Evolutionary conservation across 2,888 invertebrate genomes (phyloP), one percentile per base, ranked within the genome.

Genomic region (Seira musarum): DNA sequence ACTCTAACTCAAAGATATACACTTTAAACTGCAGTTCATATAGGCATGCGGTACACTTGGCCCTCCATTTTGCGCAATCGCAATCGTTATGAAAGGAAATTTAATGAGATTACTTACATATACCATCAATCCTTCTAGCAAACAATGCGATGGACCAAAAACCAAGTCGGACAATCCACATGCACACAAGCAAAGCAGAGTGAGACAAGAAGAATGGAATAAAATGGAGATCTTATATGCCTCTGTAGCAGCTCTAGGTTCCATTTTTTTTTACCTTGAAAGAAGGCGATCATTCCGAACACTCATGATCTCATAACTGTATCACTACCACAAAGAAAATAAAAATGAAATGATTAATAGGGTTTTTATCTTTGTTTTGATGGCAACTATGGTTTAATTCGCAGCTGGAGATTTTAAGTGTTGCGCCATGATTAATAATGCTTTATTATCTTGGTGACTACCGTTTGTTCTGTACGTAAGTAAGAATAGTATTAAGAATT

Each of bases 321-420:
- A 53, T 13, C 40, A 40, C n/a, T 53, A 17, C 15, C 15, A 53
- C 53, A 53, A 3, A 53, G 15, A 53, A 53, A 15, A 30, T 2
- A 30, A 8, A 13, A 53, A 53, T n/a, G 53, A 53, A 81, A 74
- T 81, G 81, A 81, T 81, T 81, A 81, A 81, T 81, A 78, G 78
- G 73, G 73, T 72, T 81, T 81, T 78, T 78, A 77, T 68, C 73
- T 78, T 70, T 69, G 74, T 81, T 78, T 74, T 78, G 78, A 73
- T 81, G 70, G 73, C 78, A 65, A 61, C 66, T 67, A 46, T 46
- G 78, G 78, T 78, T 78, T 78, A 78, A 78, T 60, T 78, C 81
- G 61, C 81, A 81, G 81, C 81, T 81, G 81, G 81, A 78, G 81
- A 78, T 74, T 69, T 69, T 70, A 72, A 69, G 77, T 81, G 71